Conservation (phyloP, 2,888 invertebrate species). For the Unio pictorum region DNA sequence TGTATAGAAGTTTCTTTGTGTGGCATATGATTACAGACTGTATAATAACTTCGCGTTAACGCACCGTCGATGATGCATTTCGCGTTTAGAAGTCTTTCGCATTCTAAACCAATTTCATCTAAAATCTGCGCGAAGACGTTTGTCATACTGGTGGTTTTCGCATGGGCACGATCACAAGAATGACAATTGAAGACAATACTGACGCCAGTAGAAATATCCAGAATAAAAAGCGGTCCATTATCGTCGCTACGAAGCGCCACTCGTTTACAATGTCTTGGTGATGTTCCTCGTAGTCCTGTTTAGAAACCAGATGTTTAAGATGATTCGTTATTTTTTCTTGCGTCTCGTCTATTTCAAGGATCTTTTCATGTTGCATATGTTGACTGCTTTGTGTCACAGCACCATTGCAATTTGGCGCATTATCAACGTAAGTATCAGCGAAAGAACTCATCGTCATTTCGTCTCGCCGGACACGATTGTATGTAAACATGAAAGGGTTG, state of each 20-base stretch:
- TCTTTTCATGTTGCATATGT: conserved; percentile 16
- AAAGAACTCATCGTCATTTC: conserved; percentile 58
- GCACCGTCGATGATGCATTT: too few species aligned
- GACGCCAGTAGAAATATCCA: conserved; percentile 69
- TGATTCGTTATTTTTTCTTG: conserved; percentile 62
- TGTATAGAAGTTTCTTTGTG: too few species aligned
- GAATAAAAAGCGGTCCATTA: conserved; percentile 70
- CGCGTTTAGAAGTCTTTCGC: too few species aligned
- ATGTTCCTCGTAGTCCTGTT: conserved; percentile 61
- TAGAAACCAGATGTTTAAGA: conserved; percentile 59
- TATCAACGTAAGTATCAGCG: conserved; percentile 43
- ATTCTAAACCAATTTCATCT: too few species aligned
- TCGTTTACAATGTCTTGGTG: conserved; percentile 68
- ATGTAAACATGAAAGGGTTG: conserved; percentile 32
- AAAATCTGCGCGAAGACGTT: not conserved
- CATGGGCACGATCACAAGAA: conserved; percentile 68
- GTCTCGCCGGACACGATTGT: conserved; percentile 23
- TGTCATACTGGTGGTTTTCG: conserved; percentile 53
- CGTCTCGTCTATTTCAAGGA: conserved; percentile 31
- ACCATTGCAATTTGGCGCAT: conserved; percentile 53
- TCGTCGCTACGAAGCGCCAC: conserved; percentile 70
- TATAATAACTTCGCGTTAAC: too few species aligned
- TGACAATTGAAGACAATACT: conserved; percentile 63
- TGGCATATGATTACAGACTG: too few species aligned
- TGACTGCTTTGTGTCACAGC: conserved; percentile 20